Percentiles rank a stretch among this genome's conserved stretches.
Conservation (phyloP, 2,888 invertebrate species). For the Drosophila melanocephala region DNA sequence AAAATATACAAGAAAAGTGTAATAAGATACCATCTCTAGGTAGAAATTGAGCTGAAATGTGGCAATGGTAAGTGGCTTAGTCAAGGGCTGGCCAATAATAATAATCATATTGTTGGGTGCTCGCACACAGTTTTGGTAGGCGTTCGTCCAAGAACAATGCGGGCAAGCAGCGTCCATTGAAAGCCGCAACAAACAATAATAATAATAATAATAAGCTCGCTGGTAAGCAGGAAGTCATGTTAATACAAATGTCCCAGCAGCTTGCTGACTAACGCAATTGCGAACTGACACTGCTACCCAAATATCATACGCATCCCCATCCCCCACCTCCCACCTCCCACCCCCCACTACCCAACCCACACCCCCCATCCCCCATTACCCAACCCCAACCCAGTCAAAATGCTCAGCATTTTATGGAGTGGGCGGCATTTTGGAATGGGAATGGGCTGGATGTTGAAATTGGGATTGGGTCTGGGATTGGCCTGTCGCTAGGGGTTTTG, state of each 20-base stretch:
- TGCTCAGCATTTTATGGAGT: conserved; percentile 64
- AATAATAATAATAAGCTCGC: conserved; percentile 65
- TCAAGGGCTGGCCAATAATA: conserved; percentile 65
- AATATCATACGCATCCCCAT: not conserved
- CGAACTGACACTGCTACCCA: conserved; percentile 64
- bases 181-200: conserved; percentile 73
- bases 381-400: not conserved
- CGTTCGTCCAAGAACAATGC: conserved; percentile 65
- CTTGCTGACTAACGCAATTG: conserved; percentile 79
- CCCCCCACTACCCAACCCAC: not conserved
- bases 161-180: conserved; percentile 29
- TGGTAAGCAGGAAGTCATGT: conserved; percentile 72
- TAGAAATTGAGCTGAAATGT: conserved; percentile 4
- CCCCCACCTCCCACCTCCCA: not conserved
- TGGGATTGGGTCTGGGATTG: conserved; percentile 8
- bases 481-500: not conserved
- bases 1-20: not conserved
- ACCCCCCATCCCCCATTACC: accelerated
- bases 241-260: conserved; percentile 75
- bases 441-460: conserved; percentile 3
- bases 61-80: conserved; percentile 64
- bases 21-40: conserved; percentile 17
- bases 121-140: conserved; percentile 39
- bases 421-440: conserved; percentile 44
- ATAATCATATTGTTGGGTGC: conserved; percentile 76